A percentile compares a stretch with the other conserved stretches of the same genome.
phyloP scores from a whole-genome alignment of 2,888 invertebrate genomes.

The Conchocele bisecta region DNA sequence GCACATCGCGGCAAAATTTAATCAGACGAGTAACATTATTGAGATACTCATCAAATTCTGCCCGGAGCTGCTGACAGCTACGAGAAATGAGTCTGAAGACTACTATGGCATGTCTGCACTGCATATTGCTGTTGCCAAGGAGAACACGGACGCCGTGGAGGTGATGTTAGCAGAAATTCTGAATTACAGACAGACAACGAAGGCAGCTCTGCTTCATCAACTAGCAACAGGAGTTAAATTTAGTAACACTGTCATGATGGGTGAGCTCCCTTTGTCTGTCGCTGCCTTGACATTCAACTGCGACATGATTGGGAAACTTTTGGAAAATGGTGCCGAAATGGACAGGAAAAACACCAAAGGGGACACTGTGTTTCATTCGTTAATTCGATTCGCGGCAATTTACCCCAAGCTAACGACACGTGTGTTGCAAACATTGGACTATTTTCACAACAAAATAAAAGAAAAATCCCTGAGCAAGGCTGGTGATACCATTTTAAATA shows the following conservation, averaged over 20 bases:
- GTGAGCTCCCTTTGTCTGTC: conserved; percentile 62
- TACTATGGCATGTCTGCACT: conserved; percentile 63
- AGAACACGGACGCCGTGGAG: conserved; percentile 53
- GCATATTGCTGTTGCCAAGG: conserved; percentile 64
- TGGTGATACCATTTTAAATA: conserved; percentile 4
- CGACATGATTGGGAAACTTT: conserved; percentile 46
- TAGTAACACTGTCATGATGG: conserved; percentile 68
- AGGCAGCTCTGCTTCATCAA: conserved; percentile 53
- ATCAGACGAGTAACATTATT: conserved; percentile 54
- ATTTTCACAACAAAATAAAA: conserved; percentile 44
- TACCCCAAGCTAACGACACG: conserved; percentile 57
- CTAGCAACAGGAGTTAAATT: conserved; percentile 54
- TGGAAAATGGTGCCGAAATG: conserved; percentile 60
- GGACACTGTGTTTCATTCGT: conserved; percentile 63
- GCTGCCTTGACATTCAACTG: conserved; percentile 59
- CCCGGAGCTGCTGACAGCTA: conserved; percentile 54
- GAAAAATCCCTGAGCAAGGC: conserved; percentile 17
- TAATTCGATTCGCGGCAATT: conserved; percentile 62
- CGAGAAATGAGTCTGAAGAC: conserved; percentile 53
- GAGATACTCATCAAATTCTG: conserved; percentile 46
- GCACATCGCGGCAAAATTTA: conserved; percentile 63
- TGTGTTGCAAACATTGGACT: conserved; percentile 44
- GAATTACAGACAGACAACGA: conserved; percentile 41
- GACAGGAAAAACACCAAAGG: conserved; percentile 58
- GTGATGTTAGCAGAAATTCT: conserved; percentile 50